Evolutionary conservation across 2,888 invertebrate species (phyloP).

Genomic region (Ormyrus pomaceus): DNA sequence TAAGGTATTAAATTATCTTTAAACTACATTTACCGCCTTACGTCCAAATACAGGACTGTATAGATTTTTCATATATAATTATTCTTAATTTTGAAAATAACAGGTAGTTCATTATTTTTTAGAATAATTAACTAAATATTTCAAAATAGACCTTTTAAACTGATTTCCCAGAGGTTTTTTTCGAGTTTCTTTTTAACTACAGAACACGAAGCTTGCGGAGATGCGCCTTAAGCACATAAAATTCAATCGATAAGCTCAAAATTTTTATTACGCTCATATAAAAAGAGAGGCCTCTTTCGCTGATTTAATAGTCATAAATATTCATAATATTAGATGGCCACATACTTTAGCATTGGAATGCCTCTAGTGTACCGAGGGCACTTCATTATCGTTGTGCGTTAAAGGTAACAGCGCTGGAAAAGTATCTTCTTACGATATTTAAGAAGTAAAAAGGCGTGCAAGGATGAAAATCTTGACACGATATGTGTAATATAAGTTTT

Average conservation of each 20-base stretch:
- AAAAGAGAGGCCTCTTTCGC: slow-evolving; percentile 17
- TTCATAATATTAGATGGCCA: slow-evolving; percentile 13
- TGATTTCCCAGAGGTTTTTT: no score
- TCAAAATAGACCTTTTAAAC: no score
- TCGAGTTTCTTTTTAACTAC: no score
- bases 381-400: slow-evolving; percentile 22
- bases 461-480: slow-evolving; percentile 3
- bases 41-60: no score
- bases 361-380: neutral
- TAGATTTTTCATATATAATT: no score
- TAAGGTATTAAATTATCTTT: no score
- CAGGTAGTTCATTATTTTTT: no score
- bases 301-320: slow-evolving; percentile 34
- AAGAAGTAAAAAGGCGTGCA: slow-evolving; percentile 12
- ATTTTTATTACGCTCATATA: slow-evolving; percentile 24
- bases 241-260: slow-evolving; percentile 4
- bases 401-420: slow-evolving; percentile 2
- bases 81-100: no score
- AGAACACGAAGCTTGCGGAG: no score
- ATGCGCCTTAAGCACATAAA: neutral
- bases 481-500: slow-evolving; percentile 1
- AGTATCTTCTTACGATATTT: slow-evolving; percentile 25
- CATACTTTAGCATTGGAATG: slow-evolving; percentile 18
- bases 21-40: no score
- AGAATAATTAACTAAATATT: no score